Evolutionary conservation across 2,888 invertebrate species (phyloP).

Genomic region (Hirtodrosophila alboralis): DNA sequence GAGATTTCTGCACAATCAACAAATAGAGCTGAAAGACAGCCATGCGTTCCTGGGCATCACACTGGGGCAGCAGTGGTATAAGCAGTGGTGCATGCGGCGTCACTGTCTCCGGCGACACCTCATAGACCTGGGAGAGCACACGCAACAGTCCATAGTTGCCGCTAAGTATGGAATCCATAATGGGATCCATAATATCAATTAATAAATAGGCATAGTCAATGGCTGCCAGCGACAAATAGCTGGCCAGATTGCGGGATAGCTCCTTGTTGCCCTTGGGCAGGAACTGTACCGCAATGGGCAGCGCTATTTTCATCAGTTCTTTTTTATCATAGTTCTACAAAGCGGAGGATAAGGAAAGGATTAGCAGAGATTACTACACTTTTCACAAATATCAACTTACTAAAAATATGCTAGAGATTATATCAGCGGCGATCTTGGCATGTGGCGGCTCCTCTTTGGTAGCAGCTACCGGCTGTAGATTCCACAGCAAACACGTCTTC

Average conservation of each 20-base stretch:
- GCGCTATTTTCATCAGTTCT: slow-evolving; percentile 86
- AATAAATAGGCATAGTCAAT: slow-evolving; percentile 94
- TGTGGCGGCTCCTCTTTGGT: slow-evolving; percentile 96
- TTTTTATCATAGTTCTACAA: slow-evolving; percentile 86
- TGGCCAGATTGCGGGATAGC: slow-evolving; percentile 94
- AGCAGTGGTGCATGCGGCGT: slow-evolving; percentile 93
- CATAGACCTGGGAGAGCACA: slow-evolving; percentile 95
- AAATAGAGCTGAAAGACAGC: slow-evolving; percentile 93
- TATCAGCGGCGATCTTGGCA: slow-evolving; percentile 97
- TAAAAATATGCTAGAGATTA: slow-evolving; percentile 96
- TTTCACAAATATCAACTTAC: slow-evolving; percentile 85
- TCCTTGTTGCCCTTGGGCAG: slow-evolving; percentile 95
- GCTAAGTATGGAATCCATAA: slow-evolving; percentile 95
- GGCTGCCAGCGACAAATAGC: slow-evolving; percentile 95
- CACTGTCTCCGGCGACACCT: slow-evolving; percentile 93
- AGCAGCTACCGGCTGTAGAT: slow-evolving; percentile 89
- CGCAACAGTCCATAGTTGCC: slow-evolving; percentile 95
- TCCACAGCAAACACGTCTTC: slow-evolving; percentile 94
- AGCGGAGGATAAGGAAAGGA: too few relatives aligned
- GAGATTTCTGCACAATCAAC: slow-evolving; percentile 91
- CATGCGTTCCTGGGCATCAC: slow-evolving; percentile 93
- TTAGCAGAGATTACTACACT: slow-evolving; percentile 8
- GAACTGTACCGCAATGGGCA: slow-evolving; percentile 96
- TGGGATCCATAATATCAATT: slow-evolving; percentile 94
- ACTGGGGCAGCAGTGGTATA: slow-evolving; percentile 90